Percentiles rank a stretch among this genome's conserved stretches.
phyloP scores from a whole-genome alignment of 2,888 invertebrate genomes.

The Drosophila lutescens region DNA sequence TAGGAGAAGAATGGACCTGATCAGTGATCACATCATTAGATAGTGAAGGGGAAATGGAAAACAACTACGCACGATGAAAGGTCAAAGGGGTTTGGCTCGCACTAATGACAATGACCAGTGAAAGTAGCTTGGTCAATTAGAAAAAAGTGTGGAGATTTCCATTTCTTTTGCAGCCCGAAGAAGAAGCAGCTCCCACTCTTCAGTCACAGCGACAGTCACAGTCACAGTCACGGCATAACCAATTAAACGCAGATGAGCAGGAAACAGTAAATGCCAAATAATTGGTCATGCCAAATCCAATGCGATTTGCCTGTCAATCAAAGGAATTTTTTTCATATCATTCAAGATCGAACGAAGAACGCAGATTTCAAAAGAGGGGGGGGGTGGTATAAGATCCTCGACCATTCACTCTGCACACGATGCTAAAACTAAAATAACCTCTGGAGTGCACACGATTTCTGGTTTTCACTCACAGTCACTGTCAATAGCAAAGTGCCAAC shows the following conservation, averaged over 20 bases:
- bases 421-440: conserved; percentile 1
- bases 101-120: conserved; percentile 54
- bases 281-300: conserved; percentile 48
- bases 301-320: conserved; percentile 45
- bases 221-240: conserved; percentile 22
- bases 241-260: conserved; percentile 32
- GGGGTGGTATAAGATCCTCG: background rate
- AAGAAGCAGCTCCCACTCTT: background rate
- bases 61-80: conserved; percentile 11
- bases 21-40: conserved; percentile 22
- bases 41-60: conserved; percentile 28
- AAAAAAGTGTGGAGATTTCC: conserved; percentile 35
- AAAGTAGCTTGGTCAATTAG: conserved; percentile 66
- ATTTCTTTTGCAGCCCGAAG: conserved; percentile 16
- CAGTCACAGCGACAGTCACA: background rate
- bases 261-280: conserved; percentile 46
- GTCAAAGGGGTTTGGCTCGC: background rate
- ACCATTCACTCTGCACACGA: conserved; percentile 19
- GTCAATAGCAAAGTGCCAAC: conserved; percentile 4
- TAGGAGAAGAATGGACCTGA: background rate
- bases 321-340: conserved; percentile 25
- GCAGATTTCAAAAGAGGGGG: background rate
- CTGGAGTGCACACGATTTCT: conserved; percentile 29
- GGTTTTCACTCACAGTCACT: conserved; percentile 10
- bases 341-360: background rate